Conservation (phyloP, 2,888 invertebrate genomes). For the Trisateles emortualis region DNA sequence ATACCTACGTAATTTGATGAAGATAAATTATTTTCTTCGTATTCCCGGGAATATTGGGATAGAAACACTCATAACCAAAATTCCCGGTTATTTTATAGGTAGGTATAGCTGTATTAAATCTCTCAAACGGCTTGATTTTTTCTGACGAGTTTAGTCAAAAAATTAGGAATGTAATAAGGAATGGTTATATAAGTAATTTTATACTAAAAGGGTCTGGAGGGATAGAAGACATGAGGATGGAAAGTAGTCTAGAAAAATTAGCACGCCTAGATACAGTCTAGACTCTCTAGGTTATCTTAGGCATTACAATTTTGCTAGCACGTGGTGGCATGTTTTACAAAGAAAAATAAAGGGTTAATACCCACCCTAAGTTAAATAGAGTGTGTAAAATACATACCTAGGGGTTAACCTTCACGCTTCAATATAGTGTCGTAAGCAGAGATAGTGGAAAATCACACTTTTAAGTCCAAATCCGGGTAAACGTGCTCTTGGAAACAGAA, state of each 20-base stretch:
- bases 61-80: no score
- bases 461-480: conserved; percentile 1
- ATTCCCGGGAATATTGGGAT: no score
- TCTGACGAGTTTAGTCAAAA: no score
- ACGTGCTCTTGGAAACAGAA: neutral
- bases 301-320: neutral
- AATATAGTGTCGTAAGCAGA: conserved; percentile 13
- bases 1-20: no score
- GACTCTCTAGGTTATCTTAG: neutral
- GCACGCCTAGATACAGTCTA: neutral
- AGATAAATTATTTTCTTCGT: no score
- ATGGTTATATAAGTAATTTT: no score
- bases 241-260: neutral
- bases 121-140: no score
- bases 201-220: no score
- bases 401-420: neutral
- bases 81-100: no score
- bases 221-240: no score
- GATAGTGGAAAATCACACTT: neutral
- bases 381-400: conserved; percentile 27
- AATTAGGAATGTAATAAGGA: no score
- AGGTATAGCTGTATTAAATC: no score
- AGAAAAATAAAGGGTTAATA: neutral
- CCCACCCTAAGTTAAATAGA: neutral
- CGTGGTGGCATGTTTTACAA: neutral